Percentiles rank a stretch among this genome's conserved stretches.
Conservation (phyloP, 2,113 vertebrate species). For the Procavia capensis region DNA sequence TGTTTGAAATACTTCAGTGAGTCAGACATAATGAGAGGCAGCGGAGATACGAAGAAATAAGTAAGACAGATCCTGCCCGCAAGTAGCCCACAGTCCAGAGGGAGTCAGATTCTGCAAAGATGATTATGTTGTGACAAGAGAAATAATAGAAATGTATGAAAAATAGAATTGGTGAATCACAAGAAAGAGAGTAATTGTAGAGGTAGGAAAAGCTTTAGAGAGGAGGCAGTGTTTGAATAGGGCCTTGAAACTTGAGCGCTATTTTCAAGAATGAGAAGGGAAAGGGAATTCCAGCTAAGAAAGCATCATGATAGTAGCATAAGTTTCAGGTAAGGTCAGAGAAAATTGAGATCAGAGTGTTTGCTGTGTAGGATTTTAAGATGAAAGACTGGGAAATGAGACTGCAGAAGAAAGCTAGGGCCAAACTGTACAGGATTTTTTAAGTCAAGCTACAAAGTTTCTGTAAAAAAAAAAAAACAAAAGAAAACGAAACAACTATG, state of each 20-base stretch:
- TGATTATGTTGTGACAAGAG: not conserved
- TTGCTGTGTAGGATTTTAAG: not conserved
- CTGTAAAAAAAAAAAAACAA: no score
- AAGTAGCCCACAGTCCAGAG: not conserved
- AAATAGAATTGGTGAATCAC: constrained; percentile 6
- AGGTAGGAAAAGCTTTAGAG: not conserved
- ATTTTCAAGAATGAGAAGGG: not conserved
- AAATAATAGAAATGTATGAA: not conserved
- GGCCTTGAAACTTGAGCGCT: no score
- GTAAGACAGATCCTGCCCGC: not conserved
- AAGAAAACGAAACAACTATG: no score
- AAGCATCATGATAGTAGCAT: not conserved
- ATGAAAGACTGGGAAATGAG: not conserved
- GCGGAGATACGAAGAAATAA: not conserved
- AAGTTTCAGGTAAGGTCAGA: not conserved
- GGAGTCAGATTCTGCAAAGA: not conserved
- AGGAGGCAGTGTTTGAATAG: not conserved
- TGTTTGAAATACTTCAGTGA: not conserved
- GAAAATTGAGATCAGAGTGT: not conserved
- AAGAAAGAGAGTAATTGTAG: no score
- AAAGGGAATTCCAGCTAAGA: not conserved
- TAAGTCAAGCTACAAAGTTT: not conserved
- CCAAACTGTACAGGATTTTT: not conserved
- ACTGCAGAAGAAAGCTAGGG: not conserved
- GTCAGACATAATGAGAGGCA: not conserved